phyloP scores from a whole-genome alignment of 2,113 vertebrate species.

The Bombycilla garrulus region DNA sequence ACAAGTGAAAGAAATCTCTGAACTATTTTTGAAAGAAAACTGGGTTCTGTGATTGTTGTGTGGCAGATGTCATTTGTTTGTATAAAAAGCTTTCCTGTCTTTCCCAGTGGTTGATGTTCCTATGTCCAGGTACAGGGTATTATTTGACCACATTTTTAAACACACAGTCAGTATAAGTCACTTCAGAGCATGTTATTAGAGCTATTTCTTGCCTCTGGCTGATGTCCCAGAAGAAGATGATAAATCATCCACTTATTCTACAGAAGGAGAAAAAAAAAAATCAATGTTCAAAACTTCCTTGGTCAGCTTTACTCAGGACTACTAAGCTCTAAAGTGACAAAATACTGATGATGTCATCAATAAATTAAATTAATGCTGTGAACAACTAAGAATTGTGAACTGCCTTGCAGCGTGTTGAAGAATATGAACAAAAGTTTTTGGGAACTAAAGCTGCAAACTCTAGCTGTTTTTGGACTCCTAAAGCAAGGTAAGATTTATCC shows the following conservation, averaged over 20 bases:
- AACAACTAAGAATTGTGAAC: background rate
- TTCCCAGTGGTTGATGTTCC: background rate
- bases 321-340: background rate
- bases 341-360: slow-evolving; percentile 32
- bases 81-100: background rate
- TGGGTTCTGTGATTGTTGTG: background rate
- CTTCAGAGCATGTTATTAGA: background rate
- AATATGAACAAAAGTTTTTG: background rate
- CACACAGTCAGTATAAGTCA: background rate
- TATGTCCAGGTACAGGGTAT: background rate
- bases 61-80: background rate
- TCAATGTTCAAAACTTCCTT: slow-evolving; percentile 25
- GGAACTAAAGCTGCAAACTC: background rate
- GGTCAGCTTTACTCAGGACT: slow-evolving; percentile 44
- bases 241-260: background rate
- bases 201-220: background rate
- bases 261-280: background rate
- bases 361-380: background rate
- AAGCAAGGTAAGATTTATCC: background rate
- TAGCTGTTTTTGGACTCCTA: background rate
- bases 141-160: background rate
- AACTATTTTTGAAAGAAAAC: background rate
- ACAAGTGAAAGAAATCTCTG: background rate
- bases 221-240: slow-evolving; percentile 8
- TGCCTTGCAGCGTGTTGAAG: background rate